Evolutionary conservation across 2,113 vertebrate genomes (phyloP).

Genomic region (Gobiocypris rarus): DNA sequence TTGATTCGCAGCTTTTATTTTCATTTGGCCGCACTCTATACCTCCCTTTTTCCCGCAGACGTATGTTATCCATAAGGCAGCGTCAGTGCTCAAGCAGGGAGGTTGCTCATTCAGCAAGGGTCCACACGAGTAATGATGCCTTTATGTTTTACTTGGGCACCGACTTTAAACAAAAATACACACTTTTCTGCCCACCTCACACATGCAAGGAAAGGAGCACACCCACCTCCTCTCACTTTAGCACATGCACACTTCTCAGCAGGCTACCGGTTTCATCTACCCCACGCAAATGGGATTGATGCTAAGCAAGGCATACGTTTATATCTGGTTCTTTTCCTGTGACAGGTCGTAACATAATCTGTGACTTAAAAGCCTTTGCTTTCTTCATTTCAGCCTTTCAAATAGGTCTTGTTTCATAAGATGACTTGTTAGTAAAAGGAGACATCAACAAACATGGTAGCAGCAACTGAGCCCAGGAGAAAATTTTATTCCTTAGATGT

Average conservation of each 20-base stretch:
- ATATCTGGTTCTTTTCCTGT: slow-evolving; percentile 27
- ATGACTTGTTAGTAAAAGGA: slow-evolving; percentile 10
- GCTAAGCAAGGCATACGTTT: slow-evolving; percentile 7
- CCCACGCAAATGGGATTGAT: slow-evolving; percentile 25
- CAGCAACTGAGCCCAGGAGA: neutral
- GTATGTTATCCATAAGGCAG: slow-evolving; percentile 40
- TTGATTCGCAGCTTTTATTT: slow-evolving; percentile 51
- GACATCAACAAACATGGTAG: slow-evolving; percentile 22
- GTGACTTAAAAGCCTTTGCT: slow-evolving; percentile 23
- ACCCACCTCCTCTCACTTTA: slow-evolving; percentile 44
- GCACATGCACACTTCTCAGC: slow-evolving; percentile 45
- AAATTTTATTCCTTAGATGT: neutral
- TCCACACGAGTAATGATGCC: slow-evolving; percentile 51
- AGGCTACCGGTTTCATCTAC: slow-evolving; percentile 28
- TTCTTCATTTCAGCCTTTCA: slow-evolving; percentile 20
- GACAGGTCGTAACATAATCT: slow-evolving; percentile 30
- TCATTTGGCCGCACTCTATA: slow-evolving; percentile 3
- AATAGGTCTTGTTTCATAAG: slow-evolving; percentile 11
- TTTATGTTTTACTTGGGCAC: slow-evolving; percentile 56
- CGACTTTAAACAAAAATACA: slow-evolving; percentile 57
- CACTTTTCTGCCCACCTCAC: slow-evolving; percentile 43
- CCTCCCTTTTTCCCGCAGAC: slow-evolving; percentile 19
- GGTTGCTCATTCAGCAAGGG: slow-evolving; percentile 37
- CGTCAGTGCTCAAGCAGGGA: neutral
- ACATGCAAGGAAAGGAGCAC: slow-evolving; percentile 34